These are phyloP conservation scores for Coptodon rendalli DNA, from an alignment of 2,113 vertebrate species.

Conservation along the genomic window DNA sequence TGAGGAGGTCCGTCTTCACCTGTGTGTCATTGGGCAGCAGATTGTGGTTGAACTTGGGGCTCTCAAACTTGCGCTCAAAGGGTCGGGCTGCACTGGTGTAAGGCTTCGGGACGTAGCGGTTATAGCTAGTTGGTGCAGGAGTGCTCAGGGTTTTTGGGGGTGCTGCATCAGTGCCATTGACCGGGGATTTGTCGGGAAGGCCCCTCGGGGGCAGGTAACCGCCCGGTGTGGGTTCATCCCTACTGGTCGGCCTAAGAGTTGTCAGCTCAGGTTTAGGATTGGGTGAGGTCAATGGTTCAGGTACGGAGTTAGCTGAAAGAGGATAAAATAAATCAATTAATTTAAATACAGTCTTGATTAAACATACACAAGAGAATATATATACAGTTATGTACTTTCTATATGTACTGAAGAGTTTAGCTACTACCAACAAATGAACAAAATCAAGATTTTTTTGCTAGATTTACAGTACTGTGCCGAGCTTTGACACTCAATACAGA, in stretches of 20 bases:
- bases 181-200: conserved; percentile 77
- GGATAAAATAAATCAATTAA: not conserved
- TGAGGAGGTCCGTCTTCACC: conserved; percentile 78
- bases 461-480: not conserved
- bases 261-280: conserved; percentile 81
- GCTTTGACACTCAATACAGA: not conserved
- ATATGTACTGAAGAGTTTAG: not conserved
- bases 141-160: conserved; percentile 67
- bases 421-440: not conserved
- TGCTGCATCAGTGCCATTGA: conserved; percentile 78
- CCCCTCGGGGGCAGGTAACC: conserved; percentile 66
- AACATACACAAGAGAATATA: not conserved
- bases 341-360: not conserved
- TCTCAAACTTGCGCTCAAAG: conserved; percentile 97
- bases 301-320: conserved; percentile 71
- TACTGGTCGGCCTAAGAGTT: conserved; percentile 74
- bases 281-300: conserved; percentile 76
- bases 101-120: conserved; percentile 83
- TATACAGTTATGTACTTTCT: not conserved
- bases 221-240: conserved; percentile 80
- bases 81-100: conserved; percentile 82
- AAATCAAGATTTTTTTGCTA: not conserved
- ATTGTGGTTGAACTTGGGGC: conserved; percentile 98
- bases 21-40: conserved; percentile 87
- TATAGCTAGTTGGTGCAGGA: conserved; percentile 72